These are phyloP conservation scores for Halisarca cf. caerulea DNA, from an alignment of 37 sponge, comb jelly and placozoan genomes.

Conservation along the genomic window DNA sequence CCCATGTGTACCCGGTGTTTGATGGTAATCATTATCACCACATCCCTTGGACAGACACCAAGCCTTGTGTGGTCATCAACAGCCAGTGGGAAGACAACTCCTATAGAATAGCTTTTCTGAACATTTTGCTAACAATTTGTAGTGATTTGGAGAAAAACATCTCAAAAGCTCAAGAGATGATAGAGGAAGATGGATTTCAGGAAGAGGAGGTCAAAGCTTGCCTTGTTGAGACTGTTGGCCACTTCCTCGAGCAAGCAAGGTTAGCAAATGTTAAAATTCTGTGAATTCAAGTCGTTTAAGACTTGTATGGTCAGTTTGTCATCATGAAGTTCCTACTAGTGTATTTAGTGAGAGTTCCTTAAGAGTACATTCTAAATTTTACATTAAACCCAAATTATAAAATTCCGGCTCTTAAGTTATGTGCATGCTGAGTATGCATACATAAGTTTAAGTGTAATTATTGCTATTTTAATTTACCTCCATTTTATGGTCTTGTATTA, in stretches of 20 bases:
- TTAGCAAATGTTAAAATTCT: too few species aligned
- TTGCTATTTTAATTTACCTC: too few species aligned
- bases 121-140: conserved; percentile 42
- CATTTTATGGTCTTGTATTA: too few species aligned
- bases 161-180: conserved; percentile 45
- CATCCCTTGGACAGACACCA: conserved; percentile 68
- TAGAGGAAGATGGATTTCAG: conserved; percentile 55
- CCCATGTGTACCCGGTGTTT: conserved; percentile 50
- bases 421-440: too few species aligned
- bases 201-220: conserved; percentile 42
- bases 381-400: too few species aligned
- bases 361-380: too few species aligned
- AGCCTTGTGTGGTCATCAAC: conserved; percentile 69
- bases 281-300: too few species aligned
- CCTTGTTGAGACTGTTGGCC: conserved; percentile 45
- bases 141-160: conserved; percentile 33
- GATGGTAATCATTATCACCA: conserved; percentile 63
- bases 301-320: too few species aligned
- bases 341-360: too few species aligned
- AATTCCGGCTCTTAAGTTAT: too few species aligned
- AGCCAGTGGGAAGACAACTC: conserved; percentile 96
- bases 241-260: conserved; percentile 35
- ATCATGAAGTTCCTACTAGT: too few species aligned
- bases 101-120: conserved; percentile 60
- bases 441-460: too few species aligned